Evolutionary conservation across 2,113 vertebrate genomes (phyloP).

Genomic region (Cyanoramphus novaezelandiae): DNA sequence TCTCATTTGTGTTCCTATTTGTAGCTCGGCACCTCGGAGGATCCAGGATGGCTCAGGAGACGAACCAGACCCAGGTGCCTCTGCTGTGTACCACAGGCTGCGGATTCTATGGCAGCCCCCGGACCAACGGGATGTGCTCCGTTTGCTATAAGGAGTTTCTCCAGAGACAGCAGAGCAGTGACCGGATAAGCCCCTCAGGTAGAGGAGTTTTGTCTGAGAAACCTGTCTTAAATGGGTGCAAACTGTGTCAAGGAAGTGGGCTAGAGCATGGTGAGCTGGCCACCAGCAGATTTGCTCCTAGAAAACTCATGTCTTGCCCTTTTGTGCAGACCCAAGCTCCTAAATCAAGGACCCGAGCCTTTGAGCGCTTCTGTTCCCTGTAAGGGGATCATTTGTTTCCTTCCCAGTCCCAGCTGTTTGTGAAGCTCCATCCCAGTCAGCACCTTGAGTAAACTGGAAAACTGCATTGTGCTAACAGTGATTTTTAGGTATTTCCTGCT

Average conservation of each 20-base stretch:
- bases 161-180: slow-evolving; percentile 88
- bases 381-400: background rate
- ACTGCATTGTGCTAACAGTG: background rate
- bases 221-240: background rate
- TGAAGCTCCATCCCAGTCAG: background rate
- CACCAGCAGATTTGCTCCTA: background rate
- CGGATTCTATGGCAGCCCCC: slow-evolving; percentile 90
- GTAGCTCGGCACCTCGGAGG: background rate
- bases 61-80: slow-evolving; percentile 90
- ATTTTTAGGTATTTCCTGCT: background rate
- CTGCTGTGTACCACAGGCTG: slow-evolving; percentile 90
- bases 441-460: background rate
- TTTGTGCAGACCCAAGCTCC: background rate
- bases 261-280: background rate
- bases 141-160: slow-evolving; percentile 92
- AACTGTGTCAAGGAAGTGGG: background rate
- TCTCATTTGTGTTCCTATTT: background rate
- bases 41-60: slow-evolving; percentile 89
- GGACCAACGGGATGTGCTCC: slow-evolving; percentile 91
- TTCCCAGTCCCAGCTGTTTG: background rate
- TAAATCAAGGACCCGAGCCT: background rate
- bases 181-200: slow-evolving; percentile 83
- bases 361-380: background rate
- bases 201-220: slow-evolving; percentile 20
- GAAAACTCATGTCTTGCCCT: background rate